These are phyloP conservation scores for Theristicus caerulescens DNA, from an alignment of 2,113 vertebrate genomes.

Conservation along the genomic window DNA sequence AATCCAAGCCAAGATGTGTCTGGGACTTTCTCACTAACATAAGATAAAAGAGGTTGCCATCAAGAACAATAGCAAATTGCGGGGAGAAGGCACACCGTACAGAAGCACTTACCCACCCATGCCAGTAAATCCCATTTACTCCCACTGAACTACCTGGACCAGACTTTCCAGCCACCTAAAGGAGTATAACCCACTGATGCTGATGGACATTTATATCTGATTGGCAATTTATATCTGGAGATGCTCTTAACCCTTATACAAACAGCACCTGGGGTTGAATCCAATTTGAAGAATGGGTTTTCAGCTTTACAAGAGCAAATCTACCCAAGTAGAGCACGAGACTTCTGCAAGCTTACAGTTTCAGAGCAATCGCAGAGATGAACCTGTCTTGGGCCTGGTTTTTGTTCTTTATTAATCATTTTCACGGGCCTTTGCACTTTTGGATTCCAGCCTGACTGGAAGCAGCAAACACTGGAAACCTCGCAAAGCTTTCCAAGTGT, in stretches of 20 bases:
- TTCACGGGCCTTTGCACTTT: background rate
- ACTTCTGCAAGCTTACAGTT: background rate
- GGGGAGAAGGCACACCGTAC: background rate
- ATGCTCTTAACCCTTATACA: background rate
- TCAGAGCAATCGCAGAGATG: background rate
- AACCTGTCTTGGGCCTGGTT: background rate
- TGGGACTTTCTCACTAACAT: background rate
- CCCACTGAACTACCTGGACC: background rate
- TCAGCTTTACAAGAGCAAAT: background rate
- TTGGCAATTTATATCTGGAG: background rate
- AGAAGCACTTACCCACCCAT: background rate
- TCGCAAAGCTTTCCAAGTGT: background rate
- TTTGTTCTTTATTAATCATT: conserved; percentile 18
- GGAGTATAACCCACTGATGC: background rate
- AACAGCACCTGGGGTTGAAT: background rate
- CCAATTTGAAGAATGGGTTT: background rate
- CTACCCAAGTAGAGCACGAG: background rate
- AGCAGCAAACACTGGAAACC: background rate
- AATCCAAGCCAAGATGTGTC: background rate
- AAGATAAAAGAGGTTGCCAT: background rate
- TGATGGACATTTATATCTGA: background rate
- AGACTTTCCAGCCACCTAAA: background rate
- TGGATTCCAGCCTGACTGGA: conserved; percentile 25
- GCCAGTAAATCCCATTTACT: background rate
- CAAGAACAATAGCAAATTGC: background rate